Base-by-base conservation (phyloP, 2,888 invertebrate genomes). In the Eupithecia abbreviata region DNA sequence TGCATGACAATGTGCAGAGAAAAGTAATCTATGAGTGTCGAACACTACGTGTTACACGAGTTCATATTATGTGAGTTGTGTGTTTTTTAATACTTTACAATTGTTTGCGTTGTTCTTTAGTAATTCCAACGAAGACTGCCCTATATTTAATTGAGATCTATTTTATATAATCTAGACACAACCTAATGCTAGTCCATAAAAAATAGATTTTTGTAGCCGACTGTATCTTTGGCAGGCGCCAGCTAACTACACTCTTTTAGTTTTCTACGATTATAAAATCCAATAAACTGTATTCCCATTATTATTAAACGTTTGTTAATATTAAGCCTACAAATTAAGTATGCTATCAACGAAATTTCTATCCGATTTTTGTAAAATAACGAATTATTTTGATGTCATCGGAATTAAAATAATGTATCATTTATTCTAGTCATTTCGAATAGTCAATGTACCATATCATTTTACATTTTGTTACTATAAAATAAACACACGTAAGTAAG, bases 81-180 rank as follows among this genome's bases (percentile, higher is more conserved):
- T 90, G 89, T 88, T 92, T 92, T 88, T 86, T 87, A 86, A 90
- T 90, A 81, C 92, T 89, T 92, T 91, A 91, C 90, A 92, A 90
- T 89, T 85, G 90, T 92, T 93, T 93, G 88, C 85, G 90, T 92
- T 93, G 87, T 88, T 92, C 89, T 92, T 91, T 92, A 92, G 93
- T 93, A 92, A 93, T 91, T 93, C 93, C 94, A 94, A 93, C 92
- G 89, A 94, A 94, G 94, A 94, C 94, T 95, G 94, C 93, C 94
- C 93, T 94, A 94, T 92, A 93, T 91, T 93, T 94, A 94, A 93
- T 93, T 93, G 92, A 93, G 89, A 93, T 93, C 92, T 94, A 94
- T 94, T 94, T 94, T 94, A 92, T 94, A 93, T 93, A 93, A 92
- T 90, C 89, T 94, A 94, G 92, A 90, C 92, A 92, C 91, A 92